Base-by-base conservation (phyloP, 2,888 invertebrate genomes). In the Ophion obscuratus region DNA sequence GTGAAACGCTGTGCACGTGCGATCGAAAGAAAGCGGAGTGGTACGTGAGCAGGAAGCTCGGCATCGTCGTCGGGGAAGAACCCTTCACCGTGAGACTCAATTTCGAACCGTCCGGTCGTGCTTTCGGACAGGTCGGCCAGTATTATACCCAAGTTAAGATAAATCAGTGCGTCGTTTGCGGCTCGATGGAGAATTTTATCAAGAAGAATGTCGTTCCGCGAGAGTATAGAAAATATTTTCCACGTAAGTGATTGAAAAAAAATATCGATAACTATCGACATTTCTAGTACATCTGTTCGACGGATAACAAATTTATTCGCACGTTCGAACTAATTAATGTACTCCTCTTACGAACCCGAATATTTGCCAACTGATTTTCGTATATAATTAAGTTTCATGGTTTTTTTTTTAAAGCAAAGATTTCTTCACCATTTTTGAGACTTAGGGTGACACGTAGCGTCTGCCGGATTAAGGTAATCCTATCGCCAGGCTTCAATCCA, bases 151-250 rank as follows among this genome's bases (percentile, higher is more conserved):
- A 95, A 75, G 95, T 95, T 3, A 97, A 97, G 91, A 95, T 96
- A 86, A 97, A 97, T 93, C 95, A 95, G 66, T 98, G 98, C 92
- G 97, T 97, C 1, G 97, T 97, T 0, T 98, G 98, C 92, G 98
- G 97, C 0, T 92, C 94, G 9, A 93, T 94, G 0, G 95, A 97
- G 88, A 96, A 96, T 0, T 97, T 96, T 90, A 96, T 97, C 79
- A 94, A 97, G 27, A 98, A 98, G 94, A 97, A 97, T 89, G 96
- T 98, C n/a, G 96, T 98, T 53, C 98, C 98, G 0, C 95, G 96
- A 81, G 97, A 98, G 93, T 98, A 98, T 91, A 95, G 97, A 87
- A 97, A 96, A 94, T 96, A 96, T 88, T 97, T 97, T 88, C 97
- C 97, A 73, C 95, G 96, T 96, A 88, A 92, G 92, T 89, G 17